A percentile compares a stretch with the other conserved stretches of the same genome.
phyloP scores from a whole-genome alignment of 2,888 invertebrate genomes.

The Diaprepes abbreviatus region DNA sequence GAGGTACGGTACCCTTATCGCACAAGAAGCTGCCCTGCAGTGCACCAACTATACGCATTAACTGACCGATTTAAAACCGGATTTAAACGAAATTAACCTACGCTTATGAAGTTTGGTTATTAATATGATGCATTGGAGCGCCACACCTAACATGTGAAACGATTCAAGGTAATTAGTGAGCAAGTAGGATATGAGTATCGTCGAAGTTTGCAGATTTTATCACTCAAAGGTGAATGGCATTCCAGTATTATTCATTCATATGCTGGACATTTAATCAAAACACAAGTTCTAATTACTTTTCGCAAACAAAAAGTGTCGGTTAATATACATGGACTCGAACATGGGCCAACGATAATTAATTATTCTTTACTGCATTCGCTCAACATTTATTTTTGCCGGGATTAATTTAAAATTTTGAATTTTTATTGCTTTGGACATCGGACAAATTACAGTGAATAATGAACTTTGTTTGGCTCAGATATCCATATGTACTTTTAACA shows the following conservation, averaged over 20 bases:
- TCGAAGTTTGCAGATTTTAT: constrained; percentile 56
- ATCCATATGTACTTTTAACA: no score
- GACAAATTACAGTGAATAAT: constrained; percentile 38
- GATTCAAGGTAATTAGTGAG: constrained; percentile 57
- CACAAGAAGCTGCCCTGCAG: no score
- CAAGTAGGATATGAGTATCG: constrained; percentile 54
- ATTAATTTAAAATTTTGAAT: constrained; percentile 45
- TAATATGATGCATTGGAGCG: constrained; percentile 54
- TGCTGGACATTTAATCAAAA: constrained; percentile 50
- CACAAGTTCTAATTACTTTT: constrained; percentile 47
- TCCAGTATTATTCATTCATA: constrained; percentile 53
- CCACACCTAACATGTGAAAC: constrained; percentile 57
- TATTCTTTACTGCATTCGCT: constrained; percentile 29
- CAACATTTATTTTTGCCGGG: constrained; percentile 38
- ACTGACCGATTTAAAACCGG: not conserved
- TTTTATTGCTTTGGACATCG: constrained; percentile 30
- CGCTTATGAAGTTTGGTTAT: constrained; percentile 51
- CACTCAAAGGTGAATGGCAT: constrained; percentile 56
- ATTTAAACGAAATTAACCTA: constrained; percentile 4
- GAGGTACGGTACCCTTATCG: no score
- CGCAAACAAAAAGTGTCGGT: constrained; percentile 47
- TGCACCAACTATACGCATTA: not conserved
- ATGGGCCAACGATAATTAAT: constrained; percentile 41
- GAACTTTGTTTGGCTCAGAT: no score
- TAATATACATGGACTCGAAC: constrained; percentile 46